These are phyloP conservation scores for Thumatha senex DNA, from an alignment of 2,888 invertebrate genomes.

Conservation along the genomic window DNA sequence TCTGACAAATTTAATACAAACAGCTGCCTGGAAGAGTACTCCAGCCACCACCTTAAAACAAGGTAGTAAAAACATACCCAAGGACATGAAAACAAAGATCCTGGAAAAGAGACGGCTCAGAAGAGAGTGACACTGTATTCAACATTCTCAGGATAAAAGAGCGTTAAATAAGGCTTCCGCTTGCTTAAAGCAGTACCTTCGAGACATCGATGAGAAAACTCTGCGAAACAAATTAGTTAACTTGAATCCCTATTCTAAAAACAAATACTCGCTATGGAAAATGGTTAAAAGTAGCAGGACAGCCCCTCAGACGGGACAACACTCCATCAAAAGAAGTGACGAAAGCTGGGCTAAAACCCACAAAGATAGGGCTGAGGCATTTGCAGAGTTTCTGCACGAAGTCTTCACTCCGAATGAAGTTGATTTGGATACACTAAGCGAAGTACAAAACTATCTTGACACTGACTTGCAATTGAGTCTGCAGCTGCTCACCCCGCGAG, in stretches of 20 bases:
- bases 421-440: not conserved
- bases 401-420: not conserved
- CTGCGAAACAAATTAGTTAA: not conserved
- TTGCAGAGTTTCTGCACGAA: not conserved
- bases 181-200: not conserved
- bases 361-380: not conserved
- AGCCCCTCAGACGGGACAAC: not conserved
- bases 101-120: not conserved
- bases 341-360: not conserved
- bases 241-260: not conserved
- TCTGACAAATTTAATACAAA: not conserved
- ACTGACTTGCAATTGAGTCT: not conserved
- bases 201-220: not conserved
- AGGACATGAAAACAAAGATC: not conserved
- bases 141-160: not conserved
- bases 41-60: not conserved
- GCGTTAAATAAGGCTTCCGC: not conserved
- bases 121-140: not conserved
- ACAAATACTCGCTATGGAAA: not conserved
- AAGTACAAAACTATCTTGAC: not conserved
- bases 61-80: not conserved
- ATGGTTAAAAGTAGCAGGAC: not conserved
- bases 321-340: not conserved
- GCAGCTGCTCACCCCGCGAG: not conserved
- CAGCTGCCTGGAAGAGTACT: not conserved